Conservation (phyloP, 2,888 invertebrate genomes). For the Oligia strigilis region DNA sequence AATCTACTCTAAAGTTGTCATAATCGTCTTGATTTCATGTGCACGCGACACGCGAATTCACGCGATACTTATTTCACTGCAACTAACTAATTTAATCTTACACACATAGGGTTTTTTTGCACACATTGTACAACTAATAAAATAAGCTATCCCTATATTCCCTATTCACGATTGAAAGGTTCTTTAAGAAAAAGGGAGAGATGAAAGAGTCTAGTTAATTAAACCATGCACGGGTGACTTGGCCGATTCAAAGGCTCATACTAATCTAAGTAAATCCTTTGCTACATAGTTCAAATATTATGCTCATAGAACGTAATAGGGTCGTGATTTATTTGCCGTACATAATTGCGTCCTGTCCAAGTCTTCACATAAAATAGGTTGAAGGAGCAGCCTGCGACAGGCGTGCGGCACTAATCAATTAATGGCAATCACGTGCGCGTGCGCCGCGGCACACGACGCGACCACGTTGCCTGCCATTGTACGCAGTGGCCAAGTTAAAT, state of each 20-base stretch:
- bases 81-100: constrained; percentile 9
- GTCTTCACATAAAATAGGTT: constrained; percentile 49
- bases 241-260: constrained; percentile 16
- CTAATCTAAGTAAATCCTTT: constrained; percentile 6
- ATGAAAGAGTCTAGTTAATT: constrained; percentile 34
- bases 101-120: background rate
- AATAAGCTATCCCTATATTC: constrained; percentile 2
- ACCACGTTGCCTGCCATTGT: constrained; percentile 68
- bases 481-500: constrained; percentile 43
- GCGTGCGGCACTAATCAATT: constrained; percentile 84
- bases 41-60: constrained; percentile 5
- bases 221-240: constrained; percentile 19
- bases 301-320: background rate
- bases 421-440: constrained; percentile 79
- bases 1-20: constrained; percentile 26
- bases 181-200: constrained; percentile 12
- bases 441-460: constrained; percentile 66
- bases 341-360: constrained; percentile 40
- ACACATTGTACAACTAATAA: background rate
- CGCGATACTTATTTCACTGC: constrained; percentile 1
- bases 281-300: constrained; percentile 27
- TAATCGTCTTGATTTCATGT: constrained; percentile 20
- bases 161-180: constrained; percentile 5
- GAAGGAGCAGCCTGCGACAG: constrained; percentile 66
- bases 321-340: constrained; percentile 31